phyloP scores from a whole-genome alignment of 2,113 vertebrate genomes.

The Dicentrarchus labrax region DNA sequence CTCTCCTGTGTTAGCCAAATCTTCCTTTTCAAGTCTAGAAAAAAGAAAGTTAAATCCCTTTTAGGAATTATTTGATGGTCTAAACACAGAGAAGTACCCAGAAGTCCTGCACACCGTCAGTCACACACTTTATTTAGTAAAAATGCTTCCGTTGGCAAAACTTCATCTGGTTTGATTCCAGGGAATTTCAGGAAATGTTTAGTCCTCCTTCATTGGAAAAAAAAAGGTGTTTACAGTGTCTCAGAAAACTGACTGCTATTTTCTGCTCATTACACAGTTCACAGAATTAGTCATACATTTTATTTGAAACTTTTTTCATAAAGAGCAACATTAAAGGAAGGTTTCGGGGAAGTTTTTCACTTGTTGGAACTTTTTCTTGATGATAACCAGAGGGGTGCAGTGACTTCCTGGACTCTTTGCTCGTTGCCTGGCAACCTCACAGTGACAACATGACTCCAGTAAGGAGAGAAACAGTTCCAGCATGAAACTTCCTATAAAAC shows the following conservation, averaged over 20 bases:
- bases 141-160: not conserved
- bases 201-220: too few relatives aligned
- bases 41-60: conserved; percentile 6
- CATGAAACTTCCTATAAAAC: not conserved
- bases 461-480: not conserved
- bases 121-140: not conserved
- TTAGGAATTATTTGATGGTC: not conserved
- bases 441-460: not conserved
- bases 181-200: not conserved
- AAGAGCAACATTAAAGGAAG: not conserved
- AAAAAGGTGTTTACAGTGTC: not conserved
- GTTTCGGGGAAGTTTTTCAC: not conserved
- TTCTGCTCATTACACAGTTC: not conserved
- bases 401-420: not conserved
- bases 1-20: not conserved
- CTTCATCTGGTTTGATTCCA: not conserved
- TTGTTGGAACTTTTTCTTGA: too few relatives aligned
- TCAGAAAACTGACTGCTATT: not conserved
- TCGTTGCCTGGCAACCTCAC: not conserved
- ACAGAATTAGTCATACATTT: not conserved
- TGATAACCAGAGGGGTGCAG: not conserved
- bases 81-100: not conserved
- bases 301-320: not conserved
- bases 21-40: not conserved
- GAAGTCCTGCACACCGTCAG: not conserved